Conservation (phyloP, 2,113 vertebrate genomes). For the Anser cygnoides region DNA sequence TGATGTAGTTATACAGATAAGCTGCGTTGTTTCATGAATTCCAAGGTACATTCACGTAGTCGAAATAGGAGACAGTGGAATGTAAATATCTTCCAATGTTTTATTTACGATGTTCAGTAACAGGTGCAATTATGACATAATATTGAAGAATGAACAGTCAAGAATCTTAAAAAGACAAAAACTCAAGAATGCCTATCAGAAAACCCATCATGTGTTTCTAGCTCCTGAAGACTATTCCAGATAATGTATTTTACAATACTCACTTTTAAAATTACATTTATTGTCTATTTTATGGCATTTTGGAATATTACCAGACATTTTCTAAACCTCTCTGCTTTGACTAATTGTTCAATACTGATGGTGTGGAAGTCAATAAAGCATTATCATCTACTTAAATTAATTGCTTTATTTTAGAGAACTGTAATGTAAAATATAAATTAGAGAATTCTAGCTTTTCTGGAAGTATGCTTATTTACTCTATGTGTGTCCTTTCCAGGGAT, state of each 20-base stretch:
- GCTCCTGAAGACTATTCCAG: not conserved
- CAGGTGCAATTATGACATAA: not conserved
- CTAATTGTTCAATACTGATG: not conserved
- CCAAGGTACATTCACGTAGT: not conserved
- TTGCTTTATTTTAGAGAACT: not conserved
- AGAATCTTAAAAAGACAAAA: not conserved
- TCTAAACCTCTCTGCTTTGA: not conserved
- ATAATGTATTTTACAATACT: not conserved
- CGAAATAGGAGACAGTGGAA: not conserved
- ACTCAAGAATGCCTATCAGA: not conserved
- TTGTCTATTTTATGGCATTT: not conserved
- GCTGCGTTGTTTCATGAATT: not conserved
- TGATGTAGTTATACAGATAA: not conserved
- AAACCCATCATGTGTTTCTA: not conserved
- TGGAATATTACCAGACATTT: not conserved
- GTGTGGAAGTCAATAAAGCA: not conserved
- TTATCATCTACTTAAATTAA: not conserved
- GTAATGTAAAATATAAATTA: not conserved
- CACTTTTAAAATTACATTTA: not conserved
- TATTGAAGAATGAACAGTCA: not conserved
- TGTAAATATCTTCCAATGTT: not conserved
- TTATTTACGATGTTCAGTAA: not conserved
- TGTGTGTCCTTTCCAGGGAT: not conserved
- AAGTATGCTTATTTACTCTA: not conserved
- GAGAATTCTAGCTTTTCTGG: not conserved